Evolutionary conservation across 2,113 vertebrate species (phyloP).

Genomic region (Alces alces): DNA sequence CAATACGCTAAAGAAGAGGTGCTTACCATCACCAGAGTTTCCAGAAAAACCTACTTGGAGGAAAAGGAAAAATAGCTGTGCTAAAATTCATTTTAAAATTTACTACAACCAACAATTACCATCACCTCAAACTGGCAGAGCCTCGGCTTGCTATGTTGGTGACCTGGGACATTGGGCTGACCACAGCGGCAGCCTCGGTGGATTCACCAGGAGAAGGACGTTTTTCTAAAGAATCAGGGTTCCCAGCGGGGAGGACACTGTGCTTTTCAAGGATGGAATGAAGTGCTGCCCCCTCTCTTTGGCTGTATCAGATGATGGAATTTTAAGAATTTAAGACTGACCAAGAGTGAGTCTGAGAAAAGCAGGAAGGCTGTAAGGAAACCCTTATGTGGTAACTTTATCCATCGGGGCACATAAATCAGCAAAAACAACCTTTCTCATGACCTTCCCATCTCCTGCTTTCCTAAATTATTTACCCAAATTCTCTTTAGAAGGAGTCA

Average conservation of each 20-base stretch:
- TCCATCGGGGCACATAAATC: slow-evolving; percentile 75
- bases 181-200: neutral
- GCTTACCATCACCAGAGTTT: neutral
- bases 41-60: slow-evolving; percentile 24
- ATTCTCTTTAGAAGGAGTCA: slow-evolving; percentile 38
- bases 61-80: neutral
- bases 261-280: slow-evolving; percentile 54
- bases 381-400: slow-evolving; percentile 80
- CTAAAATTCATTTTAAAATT: neutral
- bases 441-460: slow-evolving; percentile 68
- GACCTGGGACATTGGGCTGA: rapidly evolving
- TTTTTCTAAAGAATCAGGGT: neutral
- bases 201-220: slow-evolving; percentile 24
- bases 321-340: slow-evolving; percentile 77
- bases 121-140: neutral
- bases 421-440: slow-evolving; percentile 79
- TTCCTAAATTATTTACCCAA: slow-evolving; percentile 34
- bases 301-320: slow-evolving; percentile 70
- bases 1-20: neutral
- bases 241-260: neutral
- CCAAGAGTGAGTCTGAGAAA: slow-evolving; percentile 68
- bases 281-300: slow-evolving; percentile 54
- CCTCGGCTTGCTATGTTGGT: neutral
- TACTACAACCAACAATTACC: neutral
- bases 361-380: slow-evolving; percentile 70